phyloP scores from a whole-genome alignment of 2,888 invertebrate genomes.

The Odontothrips loti region DNA sequence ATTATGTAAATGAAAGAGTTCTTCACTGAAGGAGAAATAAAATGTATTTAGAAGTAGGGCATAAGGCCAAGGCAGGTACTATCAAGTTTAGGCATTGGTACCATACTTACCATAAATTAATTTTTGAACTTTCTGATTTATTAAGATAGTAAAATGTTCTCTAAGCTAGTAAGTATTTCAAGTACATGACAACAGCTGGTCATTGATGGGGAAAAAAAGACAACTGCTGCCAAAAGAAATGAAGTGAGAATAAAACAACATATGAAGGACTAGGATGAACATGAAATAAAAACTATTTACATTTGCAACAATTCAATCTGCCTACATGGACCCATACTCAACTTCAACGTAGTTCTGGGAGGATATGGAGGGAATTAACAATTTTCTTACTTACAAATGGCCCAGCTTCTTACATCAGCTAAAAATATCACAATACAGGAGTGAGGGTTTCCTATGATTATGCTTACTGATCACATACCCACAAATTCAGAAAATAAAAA shows the following conservation, averaged over 20 bases:
- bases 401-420: neutral
- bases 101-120: neutral
- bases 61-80: constrained; percentile 2
- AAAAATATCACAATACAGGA: constrained; percentile 21
- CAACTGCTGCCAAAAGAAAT: neutral
- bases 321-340: neutral
- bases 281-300: neutral
- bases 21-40: no score
- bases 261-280: constrained; percentile 6
- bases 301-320: constrained; percentile 6
- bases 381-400: neutral
- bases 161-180: no score
- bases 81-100: neutral
- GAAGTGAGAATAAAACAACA: neutral
- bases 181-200: no score
- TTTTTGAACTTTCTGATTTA: no score
- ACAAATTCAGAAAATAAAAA: neutral
- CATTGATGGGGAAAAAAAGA: no score
- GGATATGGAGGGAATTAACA: neutral
- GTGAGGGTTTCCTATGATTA: neutral
- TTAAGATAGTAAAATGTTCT: no score
- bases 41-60: no score
- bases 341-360: neutral
- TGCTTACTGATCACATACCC: neutral
- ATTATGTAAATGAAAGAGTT: no score